Base-by-base conservation (phyloP, 2,888 invertebrate species). In the Drosophila mulleri region DNA sequence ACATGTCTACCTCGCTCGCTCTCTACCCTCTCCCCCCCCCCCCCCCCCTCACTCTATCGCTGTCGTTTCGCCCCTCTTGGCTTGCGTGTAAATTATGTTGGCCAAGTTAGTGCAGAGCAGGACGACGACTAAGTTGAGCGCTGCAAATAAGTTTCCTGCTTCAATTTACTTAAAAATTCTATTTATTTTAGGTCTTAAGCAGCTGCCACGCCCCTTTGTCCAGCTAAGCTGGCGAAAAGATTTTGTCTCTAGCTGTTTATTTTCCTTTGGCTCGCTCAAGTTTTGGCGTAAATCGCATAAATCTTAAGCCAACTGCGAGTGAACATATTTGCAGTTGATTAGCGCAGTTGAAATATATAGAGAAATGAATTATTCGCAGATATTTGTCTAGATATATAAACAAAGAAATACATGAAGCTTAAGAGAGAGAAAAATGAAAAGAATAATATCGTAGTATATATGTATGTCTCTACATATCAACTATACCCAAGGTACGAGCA, bases 111-210 rank as follows among this genome's bases (percentile, higher is more conserved):
- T 35, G 50, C 71, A 84, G 72, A 56, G 45, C 56, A 63, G 78
- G 45, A 52, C 64, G 64, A 41, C 41, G 54, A 54, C 54, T 54
- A 41, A 54, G 54, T 54, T 54, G 54, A 41, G 41, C 62, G 47
- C 67, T 48, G 60, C 80, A 80, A 88, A 80, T 86, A 82, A 82
- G 67, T 79, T 80, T 76, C 59, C 78, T 54, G 72, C 84, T 82
- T 70, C 84, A 77, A 83, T 85, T 85, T 87, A 85, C 89, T 85
- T 85, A 77, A 81, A 85, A 85, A 85, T 85, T 85, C 89, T 82
- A 89, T 87, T 89, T 89, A 89, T 79, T 85, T 87, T 83, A 57
- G 61, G 50, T 73, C 68, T 78, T 74, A 79, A 80, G 74, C 74
- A 85, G 67, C 56, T 42, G 26, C 37, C 58, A 23, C 45, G 14